These are phyloP conservation scores for Scaptomyza parva DNA, from an alignment of 2,888 invertebrate genomes.

Conservation along the genomic window DNA sequence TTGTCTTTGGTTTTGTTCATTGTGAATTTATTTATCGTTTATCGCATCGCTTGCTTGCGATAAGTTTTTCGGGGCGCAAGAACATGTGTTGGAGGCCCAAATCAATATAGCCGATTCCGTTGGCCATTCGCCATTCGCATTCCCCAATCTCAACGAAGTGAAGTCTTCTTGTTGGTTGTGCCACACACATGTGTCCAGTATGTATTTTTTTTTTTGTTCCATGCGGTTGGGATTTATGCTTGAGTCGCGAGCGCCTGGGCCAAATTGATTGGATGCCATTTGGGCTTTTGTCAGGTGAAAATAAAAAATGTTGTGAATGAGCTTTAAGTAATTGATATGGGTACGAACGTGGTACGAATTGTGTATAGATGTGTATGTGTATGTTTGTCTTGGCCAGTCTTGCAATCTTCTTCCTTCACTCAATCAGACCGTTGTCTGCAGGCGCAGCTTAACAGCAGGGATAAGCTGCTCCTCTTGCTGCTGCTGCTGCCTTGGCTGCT, in stretches of 20 bases:
- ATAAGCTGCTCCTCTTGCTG: slow-evolving; percentile 42
- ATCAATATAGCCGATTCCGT: slow-evolving; percentile 47
- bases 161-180: slow-evolving; percentile 8
- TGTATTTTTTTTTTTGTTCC: slow-evolving; percentile 8
- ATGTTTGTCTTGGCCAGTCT: slow-evolving; percentile 12
- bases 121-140: slow-evolving; percentile 43
- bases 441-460: slow-evolving; percentile 64
- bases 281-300: slow-evolving; percentile 83
- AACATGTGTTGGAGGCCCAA: slow-evolving; percentile 80
- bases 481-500: slow-evolving; percentile 16
- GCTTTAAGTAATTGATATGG: slow-evolving; percentile 84
- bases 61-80: slow-evolving; percentile 83
- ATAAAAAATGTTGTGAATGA: slow-evolving; percentile 83
- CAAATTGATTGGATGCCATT: slow-evolving; percentile 82
- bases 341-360: slow-evolving; percentile 53
- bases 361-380: slow-evolving; percentile 21
- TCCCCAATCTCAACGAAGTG: slow-evolving; percentile 27
- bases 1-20: slow-evolving; percentile 23
- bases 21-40: slow-evolving; percentile 78
- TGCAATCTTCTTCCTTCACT: slow-evolving; percentile 57
- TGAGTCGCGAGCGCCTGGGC: slow-evolving; percentile 40
- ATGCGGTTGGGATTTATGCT: slow-evolving; percentile 46
- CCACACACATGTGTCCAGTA: slow-evolving; percentile 18
- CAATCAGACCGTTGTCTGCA: slow-evolving; percentile 60
- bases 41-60: slow-evolving; percentile 74